These are phyloP conservation scores for Polylopha cassiicola DNA, from an alignment of 2,888 invertebrate genomes.

Conservation along the genomic window DNA sequence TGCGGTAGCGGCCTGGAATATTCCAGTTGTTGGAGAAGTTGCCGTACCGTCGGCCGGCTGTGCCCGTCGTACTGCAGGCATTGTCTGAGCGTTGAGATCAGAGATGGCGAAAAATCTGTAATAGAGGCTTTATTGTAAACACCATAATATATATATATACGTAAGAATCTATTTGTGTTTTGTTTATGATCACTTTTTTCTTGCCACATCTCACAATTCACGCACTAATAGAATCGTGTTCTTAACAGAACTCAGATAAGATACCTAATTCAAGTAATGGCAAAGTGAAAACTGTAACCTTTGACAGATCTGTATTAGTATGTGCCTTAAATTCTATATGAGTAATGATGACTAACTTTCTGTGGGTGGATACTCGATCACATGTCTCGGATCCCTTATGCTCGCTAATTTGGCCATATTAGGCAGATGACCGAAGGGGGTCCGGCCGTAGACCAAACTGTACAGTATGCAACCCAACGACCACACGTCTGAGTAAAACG, in stretches of 20 bases:
- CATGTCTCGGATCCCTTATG: slow-evolving; percentile 84
- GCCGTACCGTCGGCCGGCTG: slow-evolving; percentile 85
- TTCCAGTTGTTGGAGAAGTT: too few species aligned
- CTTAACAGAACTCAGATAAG: not conserved
- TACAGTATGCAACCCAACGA: slow-evolving; percentile 98
- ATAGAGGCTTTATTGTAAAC: slow-evolving; percentile 10
- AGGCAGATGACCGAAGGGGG: slow-evolving; percentile 92
- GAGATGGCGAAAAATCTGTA: slow-evolving; percentile 73
- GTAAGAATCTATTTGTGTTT: too few species aligned
- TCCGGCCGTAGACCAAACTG: slow-evolving; percentile 91
- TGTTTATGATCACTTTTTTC: too few species aligned
- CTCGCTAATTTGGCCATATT: slow-evolving; percentile 85
- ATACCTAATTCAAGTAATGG: too few species aligned
- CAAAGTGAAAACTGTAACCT: too few species aligned
- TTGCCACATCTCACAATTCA: too few species aligned
- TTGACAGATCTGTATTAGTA: too few species aligned
- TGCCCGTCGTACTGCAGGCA: slow-evolving; percentile 86
- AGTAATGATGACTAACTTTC: slow-evolving; percentile 64
- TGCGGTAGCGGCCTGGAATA: slow-evolving; percentile 38
- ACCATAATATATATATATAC: too few species aligned
- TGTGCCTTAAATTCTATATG: too few species aligned
- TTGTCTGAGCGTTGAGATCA: slow-evolving; percentile 80
- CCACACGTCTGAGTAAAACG: slow-evolving; percentile 97
- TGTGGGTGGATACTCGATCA: slow-evolving; percentile 83
- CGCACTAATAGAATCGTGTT: too few species aligned